Evolutionary conservation across 30 jellyfish, hydroid and myxozoan species (phyloP).

Genomic region (Turritopsis rubra): DNA sequence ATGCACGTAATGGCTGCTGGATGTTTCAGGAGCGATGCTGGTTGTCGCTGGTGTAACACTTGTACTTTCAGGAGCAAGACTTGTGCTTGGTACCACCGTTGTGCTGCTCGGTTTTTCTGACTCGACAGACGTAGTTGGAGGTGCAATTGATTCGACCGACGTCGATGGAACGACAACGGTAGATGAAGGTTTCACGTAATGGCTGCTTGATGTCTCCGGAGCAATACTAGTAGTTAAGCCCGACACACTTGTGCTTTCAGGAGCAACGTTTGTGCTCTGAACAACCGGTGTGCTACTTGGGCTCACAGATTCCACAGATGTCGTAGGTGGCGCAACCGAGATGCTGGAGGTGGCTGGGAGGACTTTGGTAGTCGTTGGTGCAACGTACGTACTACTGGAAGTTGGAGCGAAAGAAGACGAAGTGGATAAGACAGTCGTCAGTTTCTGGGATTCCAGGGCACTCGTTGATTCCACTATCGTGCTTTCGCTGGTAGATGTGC

Average conservation of each 20-base stretch:
- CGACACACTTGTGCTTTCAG: conserved; percentile 2
- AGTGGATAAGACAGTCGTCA: not conserved
- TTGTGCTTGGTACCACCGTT: not conserved
- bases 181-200: not conserved
- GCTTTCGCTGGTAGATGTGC: too few relatives aligned
- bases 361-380: not conserved
- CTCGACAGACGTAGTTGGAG: not conserved
- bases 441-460: too few relatives aligned
- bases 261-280: not conserved
- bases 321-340: not conserved
- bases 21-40: not conserved
- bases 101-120: not conserved
- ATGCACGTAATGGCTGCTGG: conserved; percentile 19
- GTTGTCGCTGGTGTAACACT: conserved; percentile 29
- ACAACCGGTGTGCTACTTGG: not conserved
- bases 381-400: not conserved
- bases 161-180: not conserved
- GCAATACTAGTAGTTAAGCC: conserved; percentile 5
- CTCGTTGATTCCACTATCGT: too few relatives aligned
- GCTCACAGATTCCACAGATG: not conserved
- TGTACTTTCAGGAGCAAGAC: conserved; percentile 3
- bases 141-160: not conserved
- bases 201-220: conserved; percentile 2
- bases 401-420: not conserved
- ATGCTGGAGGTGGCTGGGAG: not conserved